Conservation (phyloP, 2,797 vertebrate genomes). For the Cichlasoma orientale region DNA sequence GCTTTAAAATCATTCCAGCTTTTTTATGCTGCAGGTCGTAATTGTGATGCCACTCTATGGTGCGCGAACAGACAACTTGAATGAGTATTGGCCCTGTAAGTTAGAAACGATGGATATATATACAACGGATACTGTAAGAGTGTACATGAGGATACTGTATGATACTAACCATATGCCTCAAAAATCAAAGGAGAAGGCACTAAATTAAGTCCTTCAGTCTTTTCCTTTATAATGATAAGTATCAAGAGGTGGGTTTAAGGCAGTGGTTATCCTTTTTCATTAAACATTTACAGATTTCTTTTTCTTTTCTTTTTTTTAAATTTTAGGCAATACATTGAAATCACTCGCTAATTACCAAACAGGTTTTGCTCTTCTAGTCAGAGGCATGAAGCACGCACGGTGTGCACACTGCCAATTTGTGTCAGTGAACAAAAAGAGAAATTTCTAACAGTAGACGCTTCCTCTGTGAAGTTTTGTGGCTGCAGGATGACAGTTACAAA, state of each 20-base stretch:
- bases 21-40: constrained; percentile 37
- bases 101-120: constrained; percentile 60
- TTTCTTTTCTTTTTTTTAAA: not conserved
- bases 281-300: constrained; percentile 45
- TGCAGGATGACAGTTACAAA: constrained; percentile 52
- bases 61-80: constrained; percentile 45
- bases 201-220: constrained; percentile 72
- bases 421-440: constrained; percentile 2
- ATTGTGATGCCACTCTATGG: constrained; percentile 35
- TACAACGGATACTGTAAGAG: constrained; percentile 57
- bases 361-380: constrained; percentile 34
- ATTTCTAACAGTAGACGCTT: constrained; percentile 35
- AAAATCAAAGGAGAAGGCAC: constrained; percentile 75
- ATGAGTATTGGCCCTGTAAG: constrained; percentile 55
- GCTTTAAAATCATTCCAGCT: constrained; percentile 35
- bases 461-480: constrained; percentile 59
- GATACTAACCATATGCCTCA: constrained; percentile 67
- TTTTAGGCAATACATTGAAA: constrained; percentile 51
- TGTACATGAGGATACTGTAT: constrained; percentile 58
- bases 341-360: constrained; percentile 47
- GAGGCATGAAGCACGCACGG: constrained; percentile 45
- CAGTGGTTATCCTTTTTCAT: constrained; percentile 73
- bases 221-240: constrained; percentile 55
- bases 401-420: constrained; percentile 48
- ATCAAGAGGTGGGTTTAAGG: constrained; percentile 76